phyloP scores from a whole-genome alignment of 2,888 invertebrate genomes.

The Chrysina gloriosa region DNA sequence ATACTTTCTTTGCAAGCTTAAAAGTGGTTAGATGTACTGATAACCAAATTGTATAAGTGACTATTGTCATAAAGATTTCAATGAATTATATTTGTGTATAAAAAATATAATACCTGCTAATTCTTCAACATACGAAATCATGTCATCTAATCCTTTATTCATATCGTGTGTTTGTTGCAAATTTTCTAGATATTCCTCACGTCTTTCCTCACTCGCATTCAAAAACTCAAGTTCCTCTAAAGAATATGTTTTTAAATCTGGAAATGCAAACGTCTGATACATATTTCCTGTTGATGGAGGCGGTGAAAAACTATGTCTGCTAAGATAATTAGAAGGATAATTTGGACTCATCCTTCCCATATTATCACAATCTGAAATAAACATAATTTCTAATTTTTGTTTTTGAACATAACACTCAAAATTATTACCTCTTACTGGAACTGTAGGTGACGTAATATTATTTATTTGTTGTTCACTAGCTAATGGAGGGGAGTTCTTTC shows the following conservation, averaged over 20 bases:
- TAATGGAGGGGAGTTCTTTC: conserved; percentile 73
- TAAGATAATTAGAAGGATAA: conserved; percentile 51
- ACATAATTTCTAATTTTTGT: conserved; percentile 23
- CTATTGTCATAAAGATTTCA: not conserved
- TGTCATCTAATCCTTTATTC: conserved; percentile 76
- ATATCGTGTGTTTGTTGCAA: conserved; percentile 76
- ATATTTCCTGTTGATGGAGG: conserved; percentile 48
- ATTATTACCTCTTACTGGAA: conserved; percentile 49
- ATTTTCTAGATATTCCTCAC: conserved; percentile 80
- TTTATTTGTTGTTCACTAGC: conserved; percentile 47
- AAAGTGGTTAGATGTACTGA: too few relatives aligned
- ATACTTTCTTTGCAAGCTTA: too few relatives aligned
- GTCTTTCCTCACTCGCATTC: conserved; percentile 75
- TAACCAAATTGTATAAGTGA: not conserved
- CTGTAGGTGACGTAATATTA: conserved; percentile 52
- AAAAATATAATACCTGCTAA: conserved; percentile 68
- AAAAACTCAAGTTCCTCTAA: conserved; percentile 78
- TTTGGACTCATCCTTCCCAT: conserved; percentile 58
- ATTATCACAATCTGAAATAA: conserved; percentile 56
- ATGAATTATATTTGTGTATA: not conserved
- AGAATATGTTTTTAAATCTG: conserved; percentile 67
- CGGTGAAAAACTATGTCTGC: conserved; percentile 56
- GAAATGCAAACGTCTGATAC: conserved; percentile 62
- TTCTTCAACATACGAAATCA: conserved; percentile 78
- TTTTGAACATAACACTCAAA: too few relatives aligned